Percentiles rank a stretch among this genome's conserved stretches.
Conservation (phyloP, 2,797 vertebrate genomes). For the Ctenopoma multispine region DNA sequence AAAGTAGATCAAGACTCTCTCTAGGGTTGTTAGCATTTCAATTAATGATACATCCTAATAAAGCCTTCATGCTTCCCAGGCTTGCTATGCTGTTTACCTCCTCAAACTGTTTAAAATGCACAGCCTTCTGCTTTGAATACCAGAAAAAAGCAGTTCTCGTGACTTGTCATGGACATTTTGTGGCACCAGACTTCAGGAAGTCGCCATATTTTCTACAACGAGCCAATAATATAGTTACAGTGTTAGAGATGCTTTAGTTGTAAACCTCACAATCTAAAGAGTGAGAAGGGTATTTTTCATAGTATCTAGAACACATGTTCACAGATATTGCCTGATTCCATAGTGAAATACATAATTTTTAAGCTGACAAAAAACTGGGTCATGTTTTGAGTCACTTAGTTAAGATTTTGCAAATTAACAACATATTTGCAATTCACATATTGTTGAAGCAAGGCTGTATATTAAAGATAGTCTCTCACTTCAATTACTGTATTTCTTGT, state of each 20-base stretch:
- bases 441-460: too few species aligned
- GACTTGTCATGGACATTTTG: background rate
- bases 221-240: background rate
- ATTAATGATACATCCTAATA: conserved; percentile 65
- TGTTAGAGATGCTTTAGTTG: background rate
- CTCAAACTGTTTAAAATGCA: background rate
- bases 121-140: background rate
- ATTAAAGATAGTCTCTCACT: too few species aligned
- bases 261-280: background rate
- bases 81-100: conserved; percentile 25
- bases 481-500: too few species aligned
- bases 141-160: background rate
- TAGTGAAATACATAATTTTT: background rate
- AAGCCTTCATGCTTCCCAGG: conserved; percentile 29
- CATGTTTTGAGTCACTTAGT: too few species aligned
- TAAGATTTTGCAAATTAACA: too few species aligned
- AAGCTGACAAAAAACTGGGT: background rate
- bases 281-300: background rate
- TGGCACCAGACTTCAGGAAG: background rate
- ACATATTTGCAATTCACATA: too few species aligned
- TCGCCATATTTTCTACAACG: background rate
- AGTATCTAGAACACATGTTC: background rate
- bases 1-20: conserved; percentile 51
- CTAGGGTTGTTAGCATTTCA: conserved; percentile 59
- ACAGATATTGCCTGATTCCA: background rate